A percentile compares a stretch with the other conserved stretches of the same genome.
phyloP scores from a whole-genome alignment of 1,140 invertebrate genomes.

The Trachelipus rathkii region DNA sequence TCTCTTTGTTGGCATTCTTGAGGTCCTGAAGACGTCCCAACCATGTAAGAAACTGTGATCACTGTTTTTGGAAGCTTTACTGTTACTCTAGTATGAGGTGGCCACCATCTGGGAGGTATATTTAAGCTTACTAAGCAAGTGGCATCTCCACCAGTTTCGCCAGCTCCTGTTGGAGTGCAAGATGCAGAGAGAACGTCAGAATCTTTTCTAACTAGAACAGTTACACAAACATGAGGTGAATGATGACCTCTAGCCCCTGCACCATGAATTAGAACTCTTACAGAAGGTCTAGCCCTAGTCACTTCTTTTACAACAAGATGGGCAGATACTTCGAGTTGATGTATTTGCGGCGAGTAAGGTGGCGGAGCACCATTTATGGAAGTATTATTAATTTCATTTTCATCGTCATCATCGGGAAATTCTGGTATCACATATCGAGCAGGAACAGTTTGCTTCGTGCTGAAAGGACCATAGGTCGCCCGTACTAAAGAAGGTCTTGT shows the following conservation, averaged over 20 bases:
- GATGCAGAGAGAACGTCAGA: slow-evolving; percentile 37
- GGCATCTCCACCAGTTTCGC: slow-evolving; percentile 66
- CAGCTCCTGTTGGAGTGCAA: slow-evolving; percentile 39
- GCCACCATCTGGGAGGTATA: slow-evolving; percentile 84
- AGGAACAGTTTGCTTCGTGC: slow-evolving; percentile 87
- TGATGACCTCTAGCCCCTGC: slow-evolving; percentile 52
- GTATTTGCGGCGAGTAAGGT: slow-evolving; percentile 47
- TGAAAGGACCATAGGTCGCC: slow-evolving; percentile 86
- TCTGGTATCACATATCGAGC: slow-evolving; percentile 79
- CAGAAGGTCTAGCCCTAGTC: slow-evolving; percentile 75
- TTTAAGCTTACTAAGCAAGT: slow-evolving; percentile 76
- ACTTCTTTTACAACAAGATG: slow-evolving; percentile 80
- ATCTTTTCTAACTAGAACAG: slow-evolving; percentile 29
- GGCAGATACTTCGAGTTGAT: slow-evolving; percentile 80
- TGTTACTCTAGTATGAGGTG: slow-evolving; percentile 56
- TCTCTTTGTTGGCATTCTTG: slow-evolving; percentile 32
- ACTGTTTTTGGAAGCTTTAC: slow-evolving; percentile 39
- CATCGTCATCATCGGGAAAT: slow-evolving; percentile 57
- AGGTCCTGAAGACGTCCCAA: slow-evolving; percentile 39
- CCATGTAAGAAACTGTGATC: slow-evolving; percentile 38
- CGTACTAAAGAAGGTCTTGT: slow-evolving; percentile 78
- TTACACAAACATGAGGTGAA: slow-evolving; percentile 37
- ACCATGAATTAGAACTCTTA: slow-evolving; percentile 83
- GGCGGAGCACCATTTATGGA: slow-evolving; percentile 48
- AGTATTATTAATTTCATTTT: slow-evolving; percentile 18